phyloP scores from a whole-genome alignment of 2,113 vertebrate species.

The Eurypyga helias region DNA sequence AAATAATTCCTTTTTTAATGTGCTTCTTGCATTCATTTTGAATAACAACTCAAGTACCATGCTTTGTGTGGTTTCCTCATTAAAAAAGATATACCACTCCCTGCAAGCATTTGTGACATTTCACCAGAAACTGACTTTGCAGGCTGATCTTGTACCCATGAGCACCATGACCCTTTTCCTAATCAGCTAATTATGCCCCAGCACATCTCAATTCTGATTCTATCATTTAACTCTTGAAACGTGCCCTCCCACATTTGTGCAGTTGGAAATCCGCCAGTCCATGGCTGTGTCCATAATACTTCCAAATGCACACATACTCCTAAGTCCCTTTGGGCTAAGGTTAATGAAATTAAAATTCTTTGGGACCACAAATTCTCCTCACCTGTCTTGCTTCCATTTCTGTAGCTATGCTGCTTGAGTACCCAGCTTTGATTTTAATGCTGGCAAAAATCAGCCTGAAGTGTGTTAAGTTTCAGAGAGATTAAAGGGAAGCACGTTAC shows the following conservation, averaged over 20 bases:
- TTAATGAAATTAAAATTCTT: background rate
- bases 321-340: background rate
- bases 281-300: background rate
- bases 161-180: background rate
- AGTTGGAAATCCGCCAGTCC: background rate
- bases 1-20: background rate
- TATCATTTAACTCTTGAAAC: background rate
- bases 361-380: background rate
- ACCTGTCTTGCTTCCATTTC: background rate
- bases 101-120: background rate
- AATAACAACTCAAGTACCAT: background rate
- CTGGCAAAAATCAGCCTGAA: background rate
- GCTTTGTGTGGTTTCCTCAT: background rate
- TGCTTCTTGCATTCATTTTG: background rate
- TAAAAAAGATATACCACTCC: background rate
- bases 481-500: background rate
- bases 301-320: background rate
- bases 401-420: background rate
- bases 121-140: background rate
- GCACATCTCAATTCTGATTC: background rate
- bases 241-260: fast-evolving
- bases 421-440: background rate
- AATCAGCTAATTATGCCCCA: background rate
- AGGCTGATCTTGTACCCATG: background rate
- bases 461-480: background rate